These are phyloP conservation scores for Hafferia zeledoni DNA, from an alignment of 2,797 vertebrate genomes.

Conservation along the genomic window DNA sequence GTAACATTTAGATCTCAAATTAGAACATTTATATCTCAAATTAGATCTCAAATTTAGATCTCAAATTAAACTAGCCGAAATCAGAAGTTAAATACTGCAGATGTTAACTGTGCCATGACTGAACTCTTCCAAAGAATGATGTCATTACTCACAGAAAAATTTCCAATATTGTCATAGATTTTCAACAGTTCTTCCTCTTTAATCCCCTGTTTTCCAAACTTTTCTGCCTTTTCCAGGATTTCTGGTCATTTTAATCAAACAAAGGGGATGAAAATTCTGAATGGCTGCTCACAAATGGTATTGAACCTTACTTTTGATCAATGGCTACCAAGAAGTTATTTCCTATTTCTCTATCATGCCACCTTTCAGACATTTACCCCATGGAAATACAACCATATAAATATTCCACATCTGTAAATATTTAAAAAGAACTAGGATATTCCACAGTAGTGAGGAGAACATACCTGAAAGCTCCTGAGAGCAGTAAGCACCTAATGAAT, in stretches of 20 bases:
- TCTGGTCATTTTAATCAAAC: not conserved
- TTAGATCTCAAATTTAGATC: not conserved
- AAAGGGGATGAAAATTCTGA: not conserved
- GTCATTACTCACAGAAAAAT: not conserved
- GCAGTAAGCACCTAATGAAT: not conserved
- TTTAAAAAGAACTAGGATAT: slow-evolving; percentile 26
- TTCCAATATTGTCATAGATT: not conserved
- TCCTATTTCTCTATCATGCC: not conserved
- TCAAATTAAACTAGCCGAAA: not conserved
- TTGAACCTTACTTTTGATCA: not conserved
- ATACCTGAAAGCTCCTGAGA: slow-evolving; percentile 1
- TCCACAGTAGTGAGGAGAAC: not conserved
- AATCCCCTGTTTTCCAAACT: not conserved
- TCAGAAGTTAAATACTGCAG: not conserved
- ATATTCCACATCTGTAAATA: slow-evolving; percentile 10
- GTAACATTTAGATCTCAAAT: not conserved
- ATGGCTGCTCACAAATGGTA: not conserved
- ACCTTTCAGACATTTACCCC: not conserved
- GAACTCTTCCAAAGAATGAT: not conserved
- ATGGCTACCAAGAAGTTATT: not conserved
- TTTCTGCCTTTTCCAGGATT: not conserved
- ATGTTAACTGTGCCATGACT: not conserved
- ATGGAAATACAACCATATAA: slow-evolving; percentile 2
- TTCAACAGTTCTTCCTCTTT: not conserved
- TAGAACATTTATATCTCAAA: not conserved